Base-by-base conservation (phyloP, 2,888 invertebrate species). In the Papilio elwesi region DNA sequence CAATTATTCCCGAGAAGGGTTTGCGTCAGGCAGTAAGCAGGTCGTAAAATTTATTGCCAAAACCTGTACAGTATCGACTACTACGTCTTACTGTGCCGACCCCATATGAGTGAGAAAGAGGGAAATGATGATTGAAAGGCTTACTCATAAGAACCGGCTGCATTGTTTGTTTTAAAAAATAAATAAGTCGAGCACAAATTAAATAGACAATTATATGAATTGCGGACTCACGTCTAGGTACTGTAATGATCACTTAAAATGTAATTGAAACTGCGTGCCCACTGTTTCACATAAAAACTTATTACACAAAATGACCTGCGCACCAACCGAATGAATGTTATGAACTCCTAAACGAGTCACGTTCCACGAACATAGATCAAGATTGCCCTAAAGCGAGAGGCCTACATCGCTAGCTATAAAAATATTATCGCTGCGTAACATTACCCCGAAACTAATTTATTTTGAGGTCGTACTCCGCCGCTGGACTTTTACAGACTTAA, bases 401-500 rank as follows among this genome's bases (percentile, higher is more conserved):
- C 64, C 53, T 43, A 63, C 38, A 70, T 52, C 13, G 64, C 16
- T 47, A 16, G 59, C 57, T 15, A 66, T 62, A 71, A 71, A 71
- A 71, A 66, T 67, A 67, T 71, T 67, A 71, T 71, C 71, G 52
- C 48, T n/a, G 16, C 59, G 49, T 26, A 67, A 71, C 67, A 67
- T 67, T 67, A 62, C 71, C 47, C 49, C 52, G 62, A 64, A 72
- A 72, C 68, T 72, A 68, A 72, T 72, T 72, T 72, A 72, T 68
- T 68, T 72, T 68, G 68, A 72, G 72, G 63, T 49, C 68, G 53
- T 64, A 72, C 49, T 63, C 65, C 51, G 66, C 48, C 62, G 71
- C 59, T 48, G 68, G 63, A 72, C 72, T 72, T 72, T 72, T 72
- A 68, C 72, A 55, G 59, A 64, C 68, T 72, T 72, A 68, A 72